Base-by-base conservation (phyloP, 2,113 vertebrate genomes). In the Aleadryas rufinucha region DNA sequence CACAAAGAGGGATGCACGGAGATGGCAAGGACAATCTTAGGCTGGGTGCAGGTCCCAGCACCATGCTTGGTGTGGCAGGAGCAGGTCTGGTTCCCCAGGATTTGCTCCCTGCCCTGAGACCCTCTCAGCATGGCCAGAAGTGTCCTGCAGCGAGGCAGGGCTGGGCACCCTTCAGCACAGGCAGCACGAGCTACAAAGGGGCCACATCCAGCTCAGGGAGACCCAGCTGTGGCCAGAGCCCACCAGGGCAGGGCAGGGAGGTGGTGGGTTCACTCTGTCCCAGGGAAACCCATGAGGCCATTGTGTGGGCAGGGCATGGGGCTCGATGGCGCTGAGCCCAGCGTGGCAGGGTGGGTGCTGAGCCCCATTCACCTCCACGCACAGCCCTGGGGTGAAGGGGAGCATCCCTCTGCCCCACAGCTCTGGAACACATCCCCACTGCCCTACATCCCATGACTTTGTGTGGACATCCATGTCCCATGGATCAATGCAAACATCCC, bases 231-330 rank as follows among this genome's bases (percentile, higher is more conserved):
- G 44, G 10, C 23, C 23, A 26, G 52, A 78, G 33, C 27, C 77
- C 42, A 4, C 3, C 27, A 21, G 33, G 39, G 41, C 1, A 0
- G 44, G 31, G 39, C 2, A 0, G 65, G 69, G 39, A 41, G 21
- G 23, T 3, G 4, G 16, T 1, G 1, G 11, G 19, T 31, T 79
- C 7, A 2, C 16, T 53, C 9, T 2, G 1, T 11, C 0, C 0
- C 22, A 49, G 20, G 22, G 21, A 35, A 78, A 35, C 24, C 15
- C 5, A 0, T 0, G 3, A 27, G 44, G 56, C 21, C 41, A 3
- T 13, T 35, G 69, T 6, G 2, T 19, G 44, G 31, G 24, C 31
- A 85, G 37, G 41, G 17, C 39, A 35, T 0, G 1, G 35, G 42
- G 35, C 33, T 86, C 10, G 6, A 5, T 2, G 20, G 60, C 3